A percentile compares a stretch with the other conserved stretches of the same genome.
These are phyloP conservation scores for Anhinga anhinga DNA, from an alignment of 2,113 vertebrate species.

Conservation along the genomic window DNA sequence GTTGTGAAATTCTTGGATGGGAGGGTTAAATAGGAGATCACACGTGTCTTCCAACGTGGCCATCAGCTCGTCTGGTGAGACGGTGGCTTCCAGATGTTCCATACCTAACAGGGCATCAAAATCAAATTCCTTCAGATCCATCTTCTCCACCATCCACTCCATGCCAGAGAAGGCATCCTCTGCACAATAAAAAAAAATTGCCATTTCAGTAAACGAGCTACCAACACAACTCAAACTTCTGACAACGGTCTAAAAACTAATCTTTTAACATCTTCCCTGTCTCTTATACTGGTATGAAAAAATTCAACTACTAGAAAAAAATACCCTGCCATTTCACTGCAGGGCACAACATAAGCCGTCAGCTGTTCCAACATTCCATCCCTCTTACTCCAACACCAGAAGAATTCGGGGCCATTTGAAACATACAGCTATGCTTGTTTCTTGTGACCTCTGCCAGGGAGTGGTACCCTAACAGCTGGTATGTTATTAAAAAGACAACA, in stretches of 20 bases:
- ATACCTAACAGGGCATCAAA: constrained; percentile 85
- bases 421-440: background rate
- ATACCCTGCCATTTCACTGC: background rate
- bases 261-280: fast-evolving
- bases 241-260: fast-evolving
- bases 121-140: constrained; percentile 90
- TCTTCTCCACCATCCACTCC: constrained; percentile 97
- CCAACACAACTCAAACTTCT: background rate
- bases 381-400: background rate
- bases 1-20: constrained; percentile 65
- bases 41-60: constrained; percentile 85
- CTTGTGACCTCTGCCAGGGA: background rate
- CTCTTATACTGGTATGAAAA: fast-evolving
- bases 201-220: background rate
- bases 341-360: fast-evolving
- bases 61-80: constrained; percentile 87
- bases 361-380: background rate
- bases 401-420: background rate
- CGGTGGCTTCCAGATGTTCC: constrained; percentile 84
- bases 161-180: constrained; percentile 89
- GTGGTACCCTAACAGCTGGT: fast-evolving
- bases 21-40: constrained; percentile 79
- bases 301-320: fast-evolving
- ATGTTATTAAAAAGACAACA: background rate
- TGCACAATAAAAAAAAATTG: constrained; percentile 33